Evolutionary conservation across 2,888 invertebrate species (phyloP).

Genomic region (Allophyes oxyacanthae): DNA sequence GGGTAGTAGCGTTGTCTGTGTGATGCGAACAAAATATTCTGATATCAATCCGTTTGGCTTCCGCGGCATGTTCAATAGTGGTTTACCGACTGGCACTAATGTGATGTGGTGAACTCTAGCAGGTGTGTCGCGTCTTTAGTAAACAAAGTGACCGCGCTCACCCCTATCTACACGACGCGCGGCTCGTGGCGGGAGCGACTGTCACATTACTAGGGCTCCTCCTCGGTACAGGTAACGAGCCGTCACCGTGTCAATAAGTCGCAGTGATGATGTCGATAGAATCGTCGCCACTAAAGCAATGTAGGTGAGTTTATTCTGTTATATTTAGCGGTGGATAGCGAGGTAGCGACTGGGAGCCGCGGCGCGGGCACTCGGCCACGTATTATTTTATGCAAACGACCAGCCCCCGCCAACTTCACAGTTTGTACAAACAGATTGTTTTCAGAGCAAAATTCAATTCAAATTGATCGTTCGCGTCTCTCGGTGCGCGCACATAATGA

Average conservation of each 20-base stretch:
- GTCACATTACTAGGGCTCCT: not conserved
- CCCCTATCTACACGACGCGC: too few relatives aligned
- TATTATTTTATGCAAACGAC: slow-evolving; percentile 77
- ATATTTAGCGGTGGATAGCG: not conserved
- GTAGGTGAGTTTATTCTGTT: not conserved
- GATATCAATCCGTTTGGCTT: too few relatives aligned
- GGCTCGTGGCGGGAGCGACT: not conserved
- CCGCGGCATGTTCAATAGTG: too few relatives aligned
- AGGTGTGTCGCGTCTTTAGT: too few relatives aligned
- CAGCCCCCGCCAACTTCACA: slow-evolving; percentile 66
- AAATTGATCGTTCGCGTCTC: slow-evolving; percentile 67
- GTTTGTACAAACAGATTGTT: slow-evolving; percentile 82
- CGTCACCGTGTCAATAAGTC: too few relatives aligned
- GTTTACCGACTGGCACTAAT: too few relatives aligned
- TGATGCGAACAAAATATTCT: too few relatives aligned
- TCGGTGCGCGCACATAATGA: slow-evolving; percentile 66
- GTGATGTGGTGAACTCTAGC: too few relatives aligned
- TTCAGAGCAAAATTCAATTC: slow-evolving; percentile 76
- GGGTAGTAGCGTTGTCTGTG: too few relatives aligned
- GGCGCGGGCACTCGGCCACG: slow-evolving; percentile 21
- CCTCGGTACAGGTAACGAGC: not conserved
- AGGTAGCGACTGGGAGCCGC: not conserved
- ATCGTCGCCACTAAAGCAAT: not conserved
- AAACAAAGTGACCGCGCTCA: not conserved
- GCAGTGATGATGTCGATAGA: not conserved